Conservation (phyloP, 1,140 invertebrate genomes). For the Paraescarpia echinospica region DNA sequence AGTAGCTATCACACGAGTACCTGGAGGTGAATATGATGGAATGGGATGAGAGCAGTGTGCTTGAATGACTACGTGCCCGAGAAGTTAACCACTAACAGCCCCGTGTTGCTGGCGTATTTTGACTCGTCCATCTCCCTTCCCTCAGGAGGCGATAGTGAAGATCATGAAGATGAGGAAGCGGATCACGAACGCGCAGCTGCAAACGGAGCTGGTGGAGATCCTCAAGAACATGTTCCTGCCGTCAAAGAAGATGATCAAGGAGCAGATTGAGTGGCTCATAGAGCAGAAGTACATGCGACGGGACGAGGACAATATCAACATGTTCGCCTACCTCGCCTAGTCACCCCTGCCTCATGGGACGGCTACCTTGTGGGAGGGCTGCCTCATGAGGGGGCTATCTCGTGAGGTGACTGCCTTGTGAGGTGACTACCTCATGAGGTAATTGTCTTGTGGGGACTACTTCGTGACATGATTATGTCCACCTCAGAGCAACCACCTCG, state of each 20-base stretch:
- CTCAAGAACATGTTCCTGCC: conserved; percentile 99
- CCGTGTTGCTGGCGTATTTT: neutral
- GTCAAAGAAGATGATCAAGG: conserved; percentile 98
- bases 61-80: neutral
- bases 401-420: too few relatives aligned
- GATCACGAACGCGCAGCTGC: conserved; percentile 89
- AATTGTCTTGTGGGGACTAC: too few relatives aligned
- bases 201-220: conserved; percentile 96
- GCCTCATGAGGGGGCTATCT: too few relatives aligned
- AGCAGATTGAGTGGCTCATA: conserved; percentile 98
- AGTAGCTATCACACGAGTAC: too few relatives aligned
- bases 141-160: conserved; percentile 96
- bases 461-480: too few relatives aligned
- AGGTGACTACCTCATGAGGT: too few relatives aligned
- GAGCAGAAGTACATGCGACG: conserved; percentile 97
- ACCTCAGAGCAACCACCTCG: too few relatives aligned
- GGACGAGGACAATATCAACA: conserved; percentile 96
- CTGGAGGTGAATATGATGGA: neutral
- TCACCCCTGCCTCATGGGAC: too few relatives aligned
- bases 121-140: conserved; percentile 18
- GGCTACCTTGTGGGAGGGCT: too few relatives aligned
- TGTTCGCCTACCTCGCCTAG: conserved; percentile 95
- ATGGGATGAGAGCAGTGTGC: neutral
- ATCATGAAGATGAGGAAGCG: conserved; percentile 97
- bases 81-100: neutral